Evolutionary conservation across 2,888 invertebrate species (phyloP), one percentile per base, ranked within the genome.

Genomic region (Elegia similella): DNA sequence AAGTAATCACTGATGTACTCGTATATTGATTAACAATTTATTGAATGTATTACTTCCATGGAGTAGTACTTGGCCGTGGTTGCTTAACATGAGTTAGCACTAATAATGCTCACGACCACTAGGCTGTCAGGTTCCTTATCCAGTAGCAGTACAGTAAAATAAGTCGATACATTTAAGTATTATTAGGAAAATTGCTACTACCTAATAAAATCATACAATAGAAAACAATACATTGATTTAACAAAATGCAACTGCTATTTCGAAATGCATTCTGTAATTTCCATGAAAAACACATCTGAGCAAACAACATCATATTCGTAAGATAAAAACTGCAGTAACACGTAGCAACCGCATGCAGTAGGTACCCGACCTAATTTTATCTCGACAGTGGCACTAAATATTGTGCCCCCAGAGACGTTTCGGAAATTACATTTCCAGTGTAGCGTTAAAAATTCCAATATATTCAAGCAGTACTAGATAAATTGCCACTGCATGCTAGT

Each of bases 281-380:
- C 10, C 38, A 38, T 38, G 38, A 38, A 38, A 38, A 38, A 38
- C n/a, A 38, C 12, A 5, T 6, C 12, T 38, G 12, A 38, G n/a
- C 23, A 38, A 38, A 10, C 38, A n/a, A 12, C n/a, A 38, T 50
- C 12, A 7, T 34, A 17, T 6, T 50, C 12, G 17, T 16, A 38
- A 12, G 16, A 17, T 34, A n/a, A 50, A 50, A 7, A 7, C 32
- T 13, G 48, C 50, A 17, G 34, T 16, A 38, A 13, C 5, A 48
- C 8, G 32, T 12, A 17, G 16, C 17, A 38, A 10, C 50, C 16
- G 12, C 34, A 50, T 50, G 17, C 50, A 55, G 46, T 32, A 32
- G 13, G 29, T 43, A 44, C 54, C 30, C 44, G 54, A 55, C 54
- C 54, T 55, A 55, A 55, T 55, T 55, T 44, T 55, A 55, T 55